Percentiles rank a stretch among this genome's conserved stretches.
Conservation (phyloP, 1,140 invertebrate species). For the Arctopsyche grandis region DNA sequence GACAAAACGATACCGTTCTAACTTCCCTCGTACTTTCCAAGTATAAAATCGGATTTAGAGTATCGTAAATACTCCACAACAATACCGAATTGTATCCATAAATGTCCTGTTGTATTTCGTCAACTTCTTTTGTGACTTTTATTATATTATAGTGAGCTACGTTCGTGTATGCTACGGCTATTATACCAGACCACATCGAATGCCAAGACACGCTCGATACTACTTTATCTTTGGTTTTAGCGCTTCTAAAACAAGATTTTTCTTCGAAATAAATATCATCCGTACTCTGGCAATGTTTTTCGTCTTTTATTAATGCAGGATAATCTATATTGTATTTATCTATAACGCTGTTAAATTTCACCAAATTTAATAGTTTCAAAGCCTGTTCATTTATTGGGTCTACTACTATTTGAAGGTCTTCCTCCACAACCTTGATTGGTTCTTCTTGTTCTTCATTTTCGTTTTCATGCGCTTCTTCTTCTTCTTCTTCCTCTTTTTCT, state of each 20-base stretch:
- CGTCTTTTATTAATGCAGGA: constrained; percentile 62
- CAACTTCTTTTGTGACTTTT: constrained; percentile 56
- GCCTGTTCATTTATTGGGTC: constrained; percentile 52
- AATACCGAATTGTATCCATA: constrained; percentile 72
- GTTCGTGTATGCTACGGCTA: constrained; percentile 72
- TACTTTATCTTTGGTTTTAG: constrained; percentile 70
- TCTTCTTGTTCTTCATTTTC: constrained; percentile 39
- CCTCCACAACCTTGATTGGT: neutral
- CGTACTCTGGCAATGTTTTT: constrained; percentile 59
- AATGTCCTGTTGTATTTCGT: constrained; percentile 66
- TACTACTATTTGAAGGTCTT: neutral
- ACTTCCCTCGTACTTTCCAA: constrained; percentile 75
- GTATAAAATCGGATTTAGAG: constrained; percentile 74
- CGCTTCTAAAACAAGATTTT: constrained; percentile 71
- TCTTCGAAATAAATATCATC: constrained; percentile 67
- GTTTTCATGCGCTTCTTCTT: neutral
- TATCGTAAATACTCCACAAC: constrained; percentile 79
- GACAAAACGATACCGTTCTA: constrained; percentile 72
- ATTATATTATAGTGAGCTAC: constrained; percentile 56
- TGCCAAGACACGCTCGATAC: constrained; percentile 77
- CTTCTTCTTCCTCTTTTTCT: constrained; percentile 21
- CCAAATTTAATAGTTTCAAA: constrained; percentile 58
- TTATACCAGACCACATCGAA: constrained; percentile 72
- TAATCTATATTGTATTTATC: constrained; percentile 76
- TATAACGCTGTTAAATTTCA: constrained; percentile 70